Conservation (phyloP, 2,888 invertebrate genomes). For the Cephus pygmeus region DNA sequence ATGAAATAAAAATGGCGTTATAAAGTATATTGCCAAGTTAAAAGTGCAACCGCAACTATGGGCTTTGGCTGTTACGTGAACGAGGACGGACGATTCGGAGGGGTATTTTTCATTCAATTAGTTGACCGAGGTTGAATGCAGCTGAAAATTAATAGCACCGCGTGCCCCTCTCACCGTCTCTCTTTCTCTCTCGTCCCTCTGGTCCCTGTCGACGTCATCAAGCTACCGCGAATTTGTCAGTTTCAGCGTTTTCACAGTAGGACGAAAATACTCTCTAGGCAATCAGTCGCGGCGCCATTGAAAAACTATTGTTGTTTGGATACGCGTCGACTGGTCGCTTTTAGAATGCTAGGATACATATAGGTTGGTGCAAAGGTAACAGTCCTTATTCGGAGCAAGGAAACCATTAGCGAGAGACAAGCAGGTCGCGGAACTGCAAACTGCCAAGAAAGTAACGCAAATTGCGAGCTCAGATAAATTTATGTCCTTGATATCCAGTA, state of each 20-base stretch:
- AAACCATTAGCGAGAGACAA: not conserved
- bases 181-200: not conserved
- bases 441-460: conserved; percentile 20
- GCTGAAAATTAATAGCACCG: not conserved
- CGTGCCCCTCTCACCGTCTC: not conserved
- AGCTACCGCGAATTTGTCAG: not conserved
- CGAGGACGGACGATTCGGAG: not conserved
- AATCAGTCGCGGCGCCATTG: not conserved
- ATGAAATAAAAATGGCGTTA: not conserved
- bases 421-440: conserved; percentile 1
- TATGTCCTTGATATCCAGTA: conserved; percentile 14
- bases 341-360: not conserved
- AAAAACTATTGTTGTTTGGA: not conserved
- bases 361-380: not conserved
- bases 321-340: not conserved
- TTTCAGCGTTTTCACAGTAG: not conserved
- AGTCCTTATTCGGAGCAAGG: not conserved
- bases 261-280: not conserved
- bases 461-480: conserved; percentile 29
- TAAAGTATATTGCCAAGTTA: not conserved
- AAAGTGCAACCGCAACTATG: not conserved
- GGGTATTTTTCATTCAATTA: not conserved
- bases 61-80: not conserved
- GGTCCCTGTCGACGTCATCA: not conserved
- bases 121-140: not conserved